Evolutionary conservation across 2,797 vertebrate species (phyloP).

Genomic region (Allobates femoralis): DNA sequence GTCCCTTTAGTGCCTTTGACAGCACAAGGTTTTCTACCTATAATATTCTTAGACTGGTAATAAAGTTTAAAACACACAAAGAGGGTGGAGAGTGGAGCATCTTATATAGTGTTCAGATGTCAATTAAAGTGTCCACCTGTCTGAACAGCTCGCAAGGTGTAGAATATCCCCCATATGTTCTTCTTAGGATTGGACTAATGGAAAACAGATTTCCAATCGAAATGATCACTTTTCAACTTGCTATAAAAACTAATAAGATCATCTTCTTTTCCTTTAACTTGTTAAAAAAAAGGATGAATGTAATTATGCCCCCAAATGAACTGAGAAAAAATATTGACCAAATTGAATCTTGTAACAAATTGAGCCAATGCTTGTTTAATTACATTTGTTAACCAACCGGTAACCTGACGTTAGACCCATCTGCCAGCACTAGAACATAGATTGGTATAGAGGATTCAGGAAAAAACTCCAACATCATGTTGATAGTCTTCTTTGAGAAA

Average conservation of each 20-base stretch:
- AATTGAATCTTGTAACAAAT: slow-evolving; percentile 43
- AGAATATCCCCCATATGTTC: too few relatives aligned
- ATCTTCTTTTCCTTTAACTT: neutral
- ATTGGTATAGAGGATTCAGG: neutral
- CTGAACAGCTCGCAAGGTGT: too few relatives aligned
- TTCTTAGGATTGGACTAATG: too few relatives aligned
- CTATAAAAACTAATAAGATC: neutral
- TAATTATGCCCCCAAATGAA: slow-evolving; percentile 24
- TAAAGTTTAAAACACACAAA: too few relatives aligned
- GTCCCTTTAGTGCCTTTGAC: too few relatives aligned
- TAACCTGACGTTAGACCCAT: slow-evolving; percentile 27
- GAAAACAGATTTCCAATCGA: too few relatives aligned
- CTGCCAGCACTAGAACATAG: slow-evolving; percentile 13
- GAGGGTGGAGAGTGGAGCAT: too few relatives aligned
- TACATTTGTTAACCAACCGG: slow-evolving; percentile 46
- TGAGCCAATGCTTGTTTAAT: slow-evolving; percentile 48
- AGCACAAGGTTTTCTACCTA: too few relatives aligned
- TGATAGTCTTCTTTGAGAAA: neutral
- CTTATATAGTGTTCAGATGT: too few relatives aligned
- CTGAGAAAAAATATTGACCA: slow-evolving; percentile 37
- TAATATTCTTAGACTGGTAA: too few relatives aligned
- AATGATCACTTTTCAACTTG: neutral
- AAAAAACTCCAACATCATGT: neutral
- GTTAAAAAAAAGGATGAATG: slow-evolving; percentile 50
- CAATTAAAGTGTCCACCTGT: too few relatives aligned